These are phyloP conservation scores for Athrips mouffetella DNA, from an alignment of 2,888 invertebrate species.

Conservation along the genomic window DNA sequence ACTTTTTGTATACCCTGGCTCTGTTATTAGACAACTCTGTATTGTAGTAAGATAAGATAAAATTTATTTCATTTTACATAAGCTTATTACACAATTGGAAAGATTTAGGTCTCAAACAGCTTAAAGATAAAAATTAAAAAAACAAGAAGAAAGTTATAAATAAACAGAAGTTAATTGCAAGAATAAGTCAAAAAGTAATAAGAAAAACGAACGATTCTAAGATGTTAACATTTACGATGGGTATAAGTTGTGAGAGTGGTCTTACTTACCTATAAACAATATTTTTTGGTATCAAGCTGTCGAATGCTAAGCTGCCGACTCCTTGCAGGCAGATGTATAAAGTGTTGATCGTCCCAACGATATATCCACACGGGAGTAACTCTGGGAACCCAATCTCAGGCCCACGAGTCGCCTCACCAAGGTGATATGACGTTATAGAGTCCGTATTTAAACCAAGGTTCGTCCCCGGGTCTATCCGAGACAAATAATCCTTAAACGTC, in stretches of 20 bases:
- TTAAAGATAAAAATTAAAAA: no score
- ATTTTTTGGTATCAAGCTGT: conserved; percentile 96
- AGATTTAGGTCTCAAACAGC: no score
- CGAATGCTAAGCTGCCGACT: conserved; percentile 92
- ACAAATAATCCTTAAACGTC: conserved; percentile 96
- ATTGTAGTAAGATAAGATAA: no score
- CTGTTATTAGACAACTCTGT: no score
- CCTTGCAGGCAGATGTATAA: conserved; percentile 94
- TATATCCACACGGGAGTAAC: conserved; percentile 94
- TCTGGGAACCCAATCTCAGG: conserved; percentile 92
- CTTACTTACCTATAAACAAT: conserved; percentile 91
- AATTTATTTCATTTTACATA: no score
- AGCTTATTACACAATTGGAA: no score
- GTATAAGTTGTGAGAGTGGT: no score
- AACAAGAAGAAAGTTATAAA: no score
- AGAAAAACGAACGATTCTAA: background rate
- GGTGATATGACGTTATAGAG: conserved; percentile 94
- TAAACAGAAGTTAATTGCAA: no score
- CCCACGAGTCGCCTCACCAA: conserved; percentile 92
- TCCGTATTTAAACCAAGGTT: conserved; percentile 91
- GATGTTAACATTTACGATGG: no score
- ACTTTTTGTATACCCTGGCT: no score
- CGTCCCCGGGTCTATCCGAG: conserved; percentile 94
- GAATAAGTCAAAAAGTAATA: no score
- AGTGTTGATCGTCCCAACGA: conserved; percentile 91